Base-by-base conservation (phyloP, 2,797 vertebrate species). In the Poecile montanus region DNA sequence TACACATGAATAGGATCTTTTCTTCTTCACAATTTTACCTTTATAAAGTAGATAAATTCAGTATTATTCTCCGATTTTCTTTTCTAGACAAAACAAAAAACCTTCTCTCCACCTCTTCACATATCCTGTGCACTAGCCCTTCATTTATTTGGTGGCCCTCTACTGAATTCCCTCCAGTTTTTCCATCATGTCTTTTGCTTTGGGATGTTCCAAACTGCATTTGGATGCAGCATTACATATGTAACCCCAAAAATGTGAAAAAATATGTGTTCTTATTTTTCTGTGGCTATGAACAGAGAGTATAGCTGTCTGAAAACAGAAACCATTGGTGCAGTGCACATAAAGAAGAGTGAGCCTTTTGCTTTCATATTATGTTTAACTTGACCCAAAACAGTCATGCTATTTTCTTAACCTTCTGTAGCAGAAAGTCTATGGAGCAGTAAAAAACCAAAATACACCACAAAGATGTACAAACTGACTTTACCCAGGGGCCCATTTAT, bases 321-420 rank as follows among this genome's bases (percentile, higher is more conserved):
- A 88, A 71, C 1, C 5, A 13, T 10, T 48, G 3, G 4, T 26
- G 26, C 25, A 16, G 17, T 27, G 3, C 1, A 0, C 1, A 29
- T 7, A 5, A 22, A 17, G 12, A 51, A 9, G 29, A 22, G 2
- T 26, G 27, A 83, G 3, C 11, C 4, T 71, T 92, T 83, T 82
- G 12, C 34, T 71, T 82, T 63, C 80, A 11, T 67, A 11, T 40
- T 67, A 26, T 45, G 65, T 15, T 77, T 86, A 53, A 66, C n/a
- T 67, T 85, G 56, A 88, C 34, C 29, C 17, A 29, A 76, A 53
- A 45, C 5, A 61, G 50, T 34, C 3, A 75, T 53, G 76, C 7
- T 61, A 1, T 92, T 81, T 88, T 77, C 38, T 81, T 86, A 77
- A 80, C 9, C 17, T 85, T 63, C 50, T 88, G 13, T 27, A 82